Percentiles rank a stretch among this genome's conserved stretches.
These are phyloP conservation scores for Platyscapa corneri DNA, from an alignment of 1,140 invertebrate genomes.

Conservation along the genomic window DNA sequence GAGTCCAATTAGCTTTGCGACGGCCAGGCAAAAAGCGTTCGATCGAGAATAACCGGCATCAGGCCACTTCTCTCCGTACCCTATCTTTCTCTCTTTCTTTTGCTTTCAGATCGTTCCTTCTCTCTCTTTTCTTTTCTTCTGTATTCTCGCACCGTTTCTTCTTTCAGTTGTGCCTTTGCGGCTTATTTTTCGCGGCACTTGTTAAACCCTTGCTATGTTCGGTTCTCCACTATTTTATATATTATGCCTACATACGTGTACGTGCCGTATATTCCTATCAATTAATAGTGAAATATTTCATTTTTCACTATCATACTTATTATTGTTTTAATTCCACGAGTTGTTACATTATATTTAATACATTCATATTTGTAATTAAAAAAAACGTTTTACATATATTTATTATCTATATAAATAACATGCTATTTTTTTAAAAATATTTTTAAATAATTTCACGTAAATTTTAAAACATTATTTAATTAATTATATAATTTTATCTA, in stretches of 20 bases:
- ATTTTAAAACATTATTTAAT: too few species aligned
- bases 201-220: slow-evolving; percentile 6
- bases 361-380: background rate
- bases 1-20: slow-evolving; percentile 64
- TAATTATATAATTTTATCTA: too few species aligned
- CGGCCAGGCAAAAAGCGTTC: slow-evolving; percentile 60
- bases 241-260: background rate
- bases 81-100: slow-evolving; percentile 29
- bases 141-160: slow-evolving; percentile 29
- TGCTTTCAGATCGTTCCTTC: background rate
- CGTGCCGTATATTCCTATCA: background rate
- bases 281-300: background rate
- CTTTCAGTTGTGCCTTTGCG: slow-evolving; percentile 15
- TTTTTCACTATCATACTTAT: background rate
- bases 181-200: slow-evolving; percentile 45
- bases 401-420: background rate
- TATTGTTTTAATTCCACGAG: background rate
- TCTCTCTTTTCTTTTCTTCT: slow-evolving; percentile 23
- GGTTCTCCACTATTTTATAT: slow-evolving; percentile 42
- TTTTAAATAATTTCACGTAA: too few species aligned
- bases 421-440: too few species aligned
- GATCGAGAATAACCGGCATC: slow-evolving; percentile 62
- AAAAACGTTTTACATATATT: background rate
- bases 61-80: slow-evolving; percentile 39
- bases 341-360: background rate